Base-by-base conservation (phyloP, 2,888 invertebrate genomes). In the Odontomyia ornata region DNA sequence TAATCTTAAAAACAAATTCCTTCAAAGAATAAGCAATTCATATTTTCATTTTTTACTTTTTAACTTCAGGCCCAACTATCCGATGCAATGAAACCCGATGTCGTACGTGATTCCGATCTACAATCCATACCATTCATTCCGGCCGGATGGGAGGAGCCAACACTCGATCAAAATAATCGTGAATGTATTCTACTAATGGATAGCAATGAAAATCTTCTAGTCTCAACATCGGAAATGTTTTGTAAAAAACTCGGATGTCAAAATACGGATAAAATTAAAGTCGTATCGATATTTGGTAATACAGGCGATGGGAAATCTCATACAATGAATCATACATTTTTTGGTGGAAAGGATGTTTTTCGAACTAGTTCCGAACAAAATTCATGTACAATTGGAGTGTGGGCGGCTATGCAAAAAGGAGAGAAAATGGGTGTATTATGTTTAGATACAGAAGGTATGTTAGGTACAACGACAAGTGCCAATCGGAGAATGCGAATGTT, bases 231-330 rank as follows among this genome's bases (percentile, higher is more conserved):
- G 1, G 89, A 90, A 79, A 84, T 90, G 82, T 90, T 92, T 83
- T 83, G 84, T 83, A 79, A 83, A 83, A 79, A 80, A 84, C 0
- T 79, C 13, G 81, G 81, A 43, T 86, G 85, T 75, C 80, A 81
- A 7, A 87, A 88, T 60, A 86, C 85, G 64, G 86, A 87, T 30
- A 91, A 90, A 84, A 90, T 94, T 15, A 94, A 94, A 87, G 94
- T 94, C 18, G 90, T 95, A 0, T 93, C 94, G 13, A 93, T 95
- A 82, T 93, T 95, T 86, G 95, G 95, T 1, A 95, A 94, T 83
- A 93, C 93, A 0, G 94, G 94, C 0, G 94, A 94, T 86, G 95
- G 94, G 1, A 95, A 95, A 86, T 94, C 94, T 1, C 90, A 92
- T 82, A 93, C 93, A 0, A 86, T 95, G 82, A 95, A 95, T 85